phyloP scores from a whole-genome alignment of 2,797 vertebrate genomes.

The Cheirogaleus major region DNA sequence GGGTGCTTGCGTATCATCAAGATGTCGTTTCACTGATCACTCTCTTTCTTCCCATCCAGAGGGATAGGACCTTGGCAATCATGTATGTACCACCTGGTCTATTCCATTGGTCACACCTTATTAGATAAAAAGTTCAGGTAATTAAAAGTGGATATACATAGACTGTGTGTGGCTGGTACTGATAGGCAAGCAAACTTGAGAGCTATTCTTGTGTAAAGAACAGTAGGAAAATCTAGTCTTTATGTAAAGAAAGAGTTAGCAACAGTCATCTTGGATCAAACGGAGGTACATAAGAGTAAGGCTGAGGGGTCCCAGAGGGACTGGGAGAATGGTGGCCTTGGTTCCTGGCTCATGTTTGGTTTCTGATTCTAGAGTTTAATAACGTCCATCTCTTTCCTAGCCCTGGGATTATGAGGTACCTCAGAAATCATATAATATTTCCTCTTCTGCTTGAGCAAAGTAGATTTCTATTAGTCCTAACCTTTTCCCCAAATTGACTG shows the following conservation, averaged over 20 bases:
- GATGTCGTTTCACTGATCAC: not conserved
- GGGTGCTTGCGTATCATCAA: not conserved
- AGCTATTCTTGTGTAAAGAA: not conserved
- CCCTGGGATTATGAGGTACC: not conserved
- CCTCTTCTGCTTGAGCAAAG: not conserved
- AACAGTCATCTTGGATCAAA: not conserved
- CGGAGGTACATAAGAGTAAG: not conserved
- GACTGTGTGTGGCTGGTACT: not conserved
- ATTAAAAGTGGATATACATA: not conserved
- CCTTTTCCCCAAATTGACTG: not conserved
- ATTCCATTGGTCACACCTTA: not conserved
- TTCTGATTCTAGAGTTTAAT: not conserved
- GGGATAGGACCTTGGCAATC: not conserved
- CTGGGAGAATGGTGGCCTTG: not conserved
- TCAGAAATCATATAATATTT: not conserved
- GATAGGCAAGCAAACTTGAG: not conserved
- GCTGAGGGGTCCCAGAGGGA: not conserved
- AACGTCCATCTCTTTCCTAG: not conserved
- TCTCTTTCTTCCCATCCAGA: not conserved
- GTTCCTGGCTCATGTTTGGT: not conserved
- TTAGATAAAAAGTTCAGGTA: not conserved
- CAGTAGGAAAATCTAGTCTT: not conserved
- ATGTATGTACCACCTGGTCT: not conserved
- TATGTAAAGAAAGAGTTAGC: not conserved
- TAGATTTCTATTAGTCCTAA: not conserved